Base-by-base conservation (phyloP, 1,140 invertebrate species). In the Trichoplusia ni region DNA sequence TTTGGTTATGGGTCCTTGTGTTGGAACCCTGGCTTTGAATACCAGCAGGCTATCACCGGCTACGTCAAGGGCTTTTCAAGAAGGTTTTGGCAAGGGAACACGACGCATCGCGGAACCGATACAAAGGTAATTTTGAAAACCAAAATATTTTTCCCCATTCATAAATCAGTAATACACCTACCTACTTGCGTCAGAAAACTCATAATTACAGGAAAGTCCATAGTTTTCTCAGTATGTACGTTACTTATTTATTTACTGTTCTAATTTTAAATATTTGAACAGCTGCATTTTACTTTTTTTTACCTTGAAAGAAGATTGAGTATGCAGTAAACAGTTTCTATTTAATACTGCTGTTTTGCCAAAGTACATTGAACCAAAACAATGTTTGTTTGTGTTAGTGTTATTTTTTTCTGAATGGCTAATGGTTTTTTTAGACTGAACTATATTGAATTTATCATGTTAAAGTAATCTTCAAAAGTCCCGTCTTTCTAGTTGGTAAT, bases 1-100 rank as follows among this genome's bases (percentile, higher is more conserved):
- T 97, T 97, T 73, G 96, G 95, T 0, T 97, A 97, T 73, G 96
- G 96, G 7, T 97, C 96, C 0, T 79, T 98, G 2, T 96, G 96
- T 88, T 98, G 96, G 96, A 92, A 95, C 83, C 96, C 96, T 0
- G 96, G 96, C 19, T 97, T 98, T 79, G 91, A 94, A 60, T 97
- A 94, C 80, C 91, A 92, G 62, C 92, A 94, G 73, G 94, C 94
- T 19, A 90, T 94, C 2, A 92, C 94, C 6, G 96, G 96, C 5
- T 94, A 94, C 70, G 91, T 96, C 1, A 92, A 92, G 73, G 96
- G 96, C 13, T 98, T 94, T 81, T 91, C 93, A 0, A 91, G 96
- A 37, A 92, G 94, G 81, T 97, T 97, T 87, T 97, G 95, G 95
- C 96, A 98, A 88, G 96, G 96, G 33, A 97, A 97, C 79, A 94